Conservation (phyloP, 30 jellyfish, hydroid and myxozoan species). For the Chironex yamaguchii region DNA sequence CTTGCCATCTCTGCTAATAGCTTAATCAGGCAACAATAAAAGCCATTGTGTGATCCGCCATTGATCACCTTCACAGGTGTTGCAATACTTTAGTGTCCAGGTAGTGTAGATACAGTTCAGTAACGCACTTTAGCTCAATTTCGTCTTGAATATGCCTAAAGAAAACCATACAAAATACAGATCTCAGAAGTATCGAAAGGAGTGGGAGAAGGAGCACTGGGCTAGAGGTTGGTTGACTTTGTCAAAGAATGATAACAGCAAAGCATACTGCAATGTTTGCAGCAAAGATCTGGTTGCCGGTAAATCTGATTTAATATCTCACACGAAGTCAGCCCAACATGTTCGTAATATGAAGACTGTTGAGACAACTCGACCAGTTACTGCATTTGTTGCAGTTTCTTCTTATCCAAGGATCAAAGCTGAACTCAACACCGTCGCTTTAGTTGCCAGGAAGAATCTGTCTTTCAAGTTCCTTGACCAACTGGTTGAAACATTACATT, state of each 20-base stretch:
- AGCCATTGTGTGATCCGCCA: no score
- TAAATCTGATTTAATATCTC: conserved; percentile 16
- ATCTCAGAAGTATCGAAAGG: conserved; percentile 30
- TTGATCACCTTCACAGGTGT: no score
- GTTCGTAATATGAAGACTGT: background rate
- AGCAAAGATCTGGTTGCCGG: conserved; percentile 17
- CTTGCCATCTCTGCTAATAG: no score
- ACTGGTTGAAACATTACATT: conserved; percentile 16
- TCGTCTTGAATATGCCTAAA: conserved; percentile 35
- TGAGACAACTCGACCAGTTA: background rate
- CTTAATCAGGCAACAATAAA: no score
- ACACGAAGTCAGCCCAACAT: background rate
- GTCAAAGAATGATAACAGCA: background rate
- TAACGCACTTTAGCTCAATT: no score
- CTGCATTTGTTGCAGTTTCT: background rate
- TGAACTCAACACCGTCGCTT: conserved; percentile 40
- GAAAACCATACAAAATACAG: conserved; percentile 20
- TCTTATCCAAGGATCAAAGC: conserved; percentile 11
- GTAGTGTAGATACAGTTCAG: no score
- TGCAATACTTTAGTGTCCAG: no score
- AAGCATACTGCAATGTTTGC: conserved; percentile 30
- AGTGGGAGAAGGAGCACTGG: conserved; percentile 59
- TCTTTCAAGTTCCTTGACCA: conserved; percentile 17
- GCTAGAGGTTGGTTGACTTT: conserved; percentile 30
- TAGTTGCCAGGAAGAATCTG: conserved; percentile 20